Evolutionary conservation across 2,113 vertebrate species (phyloP), one percentile per base, ranked within the genome.

Genomic region (Theristicus caerulescens): DNA sequence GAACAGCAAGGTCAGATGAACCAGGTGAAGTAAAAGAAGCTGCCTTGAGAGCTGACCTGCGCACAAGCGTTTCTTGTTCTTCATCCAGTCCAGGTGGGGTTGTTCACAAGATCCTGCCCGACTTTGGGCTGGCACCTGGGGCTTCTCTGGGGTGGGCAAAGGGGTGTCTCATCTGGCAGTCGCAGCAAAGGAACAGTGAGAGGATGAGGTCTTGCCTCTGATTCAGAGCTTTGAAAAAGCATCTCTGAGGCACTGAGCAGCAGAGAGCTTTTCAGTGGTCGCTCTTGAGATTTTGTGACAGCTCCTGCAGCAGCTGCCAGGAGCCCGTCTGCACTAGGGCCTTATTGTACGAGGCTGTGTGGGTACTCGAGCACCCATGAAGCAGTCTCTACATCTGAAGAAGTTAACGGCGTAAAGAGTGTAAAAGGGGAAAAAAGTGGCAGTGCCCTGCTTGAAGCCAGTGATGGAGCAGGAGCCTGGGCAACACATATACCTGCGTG

Each of bases 331-430:
- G 34, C 27, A 36, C 21, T 18, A 32, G 17, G 16, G 25, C 5
- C 7, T 47, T 46, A 61, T 4, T 27, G 27, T 25, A 24, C 0
- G 4, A 3, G 34, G 12, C n/a, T n/a, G 44, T 32, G 13, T 51
- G 40, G 52, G 62, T 36, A 65, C 1, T 1, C 1, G 0, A 74
- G 32, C 22, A 71, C 22, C 26, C 55, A 81, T 0, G 1, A 46
- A 34, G 49, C 20, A 59, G 34, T 25, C 27, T n/a, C 36, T 69
- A 27, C 24, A 54, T 32, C 21, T n/a, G 17, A 42, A 58, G 21
- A 67, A 70, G 6, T 49, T 57, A 46, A 46, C 0, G 2, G 55
- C 21, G 52, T 9, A 3, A 83, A 47, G 18, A 44, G 5, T 29
- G 9, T 54, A 58, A 77, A 84, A 58, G 4, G 5, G 13, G 42